Conservation (phyloP, 2,888 invertebrate species). For the Kuschelorhynchus macadamiae region DNA sequence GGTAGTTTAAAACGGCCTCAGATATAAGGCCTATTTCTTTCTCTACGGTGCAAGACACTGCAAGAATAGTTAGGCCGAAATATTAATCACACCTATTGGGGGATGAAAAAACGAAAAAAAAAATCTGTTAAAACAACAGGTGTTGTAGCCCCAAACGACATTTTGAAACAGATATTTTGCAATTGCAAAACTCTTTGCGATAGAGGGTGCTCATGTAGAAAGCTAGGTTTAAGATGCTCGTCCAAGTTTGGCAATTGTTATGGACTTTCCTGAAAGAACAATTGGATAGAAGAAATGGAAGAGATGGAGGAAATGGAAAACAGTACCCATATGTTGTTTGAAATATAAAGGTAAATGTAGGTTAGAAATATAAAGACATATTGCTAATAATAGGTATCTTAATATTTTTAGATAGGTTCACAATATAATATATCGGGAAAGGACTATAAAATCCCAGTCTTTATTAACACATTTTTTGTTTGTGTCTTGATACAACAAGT, state of each 20-base stretch:
- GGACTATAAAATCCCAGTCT: not conserved
- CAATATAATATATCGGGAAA: not conserved
- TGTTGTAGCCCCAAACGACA: conserved; percentile 5
- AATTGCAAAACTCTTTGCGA: conserved; percentile 2
- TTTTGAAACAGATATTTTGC: not conserved
- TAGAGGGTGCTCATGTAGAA: conserved; percentile 2
- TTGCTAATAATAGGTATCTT: not conserved
- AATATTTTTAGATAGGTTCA: not conserved
- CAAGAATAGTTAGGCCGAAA: too few species aligned
- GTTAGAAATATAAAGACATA: not conserved
- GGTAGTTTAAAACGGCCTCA: not conserved
- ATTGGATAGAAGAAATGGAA: not conserved
- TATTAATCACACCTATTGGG: too few species aligned
- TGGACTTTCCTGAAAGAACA: conserved; percentile 11
- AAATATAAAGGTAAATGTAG: not conserved
- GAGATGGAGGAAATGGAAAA: not conserved
- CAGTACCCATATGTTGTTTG: not conserved
- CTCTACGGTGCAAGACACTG: too few species aligned
- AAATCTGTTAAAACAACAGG: conserved; percentile 4
- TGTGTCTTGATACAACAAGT: too few species aligned
- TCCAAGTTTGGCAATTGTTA: conserved; percentile 16
- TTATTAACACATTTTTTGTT: not conserved
- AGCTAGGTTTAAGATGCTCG: too few species aligned
- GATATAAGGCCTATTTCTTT: not conserved
- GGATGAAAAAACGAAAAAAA: too few species aligned